Percentiles rank a stretch among this genome's conserved stretches.
These are phyloP conservation scores for Drosophila gunungcola DNA, from an alignment of 1,140 invertebrate genomes.

Conservation along the genomic window DNA sequence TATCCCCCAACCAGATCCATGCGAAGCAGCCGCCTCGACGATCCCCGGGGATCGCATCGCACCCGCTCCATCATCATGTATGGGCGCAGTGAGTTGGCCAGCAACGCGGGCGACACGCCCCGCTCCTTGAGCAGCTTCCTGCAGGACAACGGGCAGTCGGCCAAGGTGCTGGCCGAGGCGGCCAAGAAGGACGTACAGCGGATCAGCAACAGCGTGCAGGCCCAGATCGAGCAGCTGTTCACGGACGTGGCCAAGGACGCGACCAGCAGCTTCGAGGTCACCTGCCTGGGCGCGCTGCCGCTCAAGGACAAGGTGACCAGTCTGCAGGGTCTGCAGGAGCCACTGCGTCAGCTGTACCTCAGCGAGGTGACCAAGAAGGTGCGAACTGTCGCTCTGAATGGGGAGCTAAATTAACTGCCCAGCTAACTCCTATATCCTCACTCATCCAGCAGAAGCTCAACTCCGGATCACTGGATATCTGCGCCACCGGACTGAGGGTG, in stretches of 20 bases:
- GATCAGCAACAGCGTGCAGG: conserved; percentile 91
- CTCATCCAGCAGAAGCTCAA: conserved; percentile 52
- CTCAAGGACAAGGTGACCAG: conserved; percentile 92
- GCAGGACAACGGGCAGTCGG: conserved; percentile 66
- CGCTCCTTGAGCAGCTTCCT: conserved; percentile 76
- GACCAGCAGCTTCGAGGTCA: conserved; percentile 89
- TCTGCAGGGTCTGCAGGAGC: conserved; percentile 92
- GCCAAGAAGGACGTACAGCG: conserved; percentile 79
- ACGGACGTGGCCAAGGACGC: conserved; percentile 90
- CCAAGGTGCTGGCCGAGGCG: conserved; percentile 73
- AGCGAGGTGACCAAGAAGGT: conserved; percentile 72
- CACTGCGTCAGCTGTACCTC: conserved; percentile 92
- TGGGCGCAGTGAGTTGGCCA: conserved; percentile 82
- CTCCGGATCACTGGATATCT: conserved; percentile 89
- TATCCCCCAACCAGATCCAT: conserved; percentile 61
- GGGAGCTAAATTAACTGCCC: background rate
- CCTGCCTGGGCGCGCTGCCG: conserved; percentile 92
- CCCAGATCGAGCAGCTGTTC: conserved; percentile 94
- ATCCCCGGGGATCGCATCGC: conserved; percentile 82
- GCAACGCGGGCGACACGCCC: conserved; percentile 66
- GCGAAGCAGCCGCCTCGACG: conserved; percentile 79
- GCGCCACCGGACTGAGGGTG: conserved; percentile 88
- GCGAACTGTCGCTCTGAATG: background rate
- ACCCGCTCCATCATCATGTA: conserved; percentile 84
- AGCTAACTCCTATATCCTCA: background rate